A percentile compares a stretch with the other conserved stretches of the same genome.
Conservation (phyloP, 2,888 invertebrate genomes). For the Ophion obscuratus region DNA sequence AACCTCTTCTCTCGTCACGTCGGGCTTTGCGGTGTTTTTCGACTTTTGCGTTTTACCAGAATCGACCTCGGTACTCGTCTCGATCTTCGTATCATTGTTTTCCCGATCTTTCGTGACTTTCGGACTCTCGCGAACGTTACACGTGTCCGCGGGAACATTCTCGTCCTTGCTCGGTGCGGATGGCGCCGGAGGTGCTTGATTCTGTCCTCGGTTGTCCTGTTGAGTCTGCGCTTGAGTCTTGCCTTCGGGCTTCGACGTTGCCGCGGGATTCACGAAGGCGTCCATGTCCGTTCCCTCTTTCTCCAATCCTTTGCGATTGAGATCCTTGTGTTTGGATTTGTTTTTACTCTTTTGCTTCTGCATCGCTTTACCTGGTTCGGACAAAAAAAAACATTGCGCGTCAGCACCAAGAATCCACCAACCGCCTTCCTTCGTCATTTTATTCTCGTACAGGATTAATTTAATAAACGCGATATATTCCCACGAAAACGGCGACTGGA, state of each 20-base stretch:
- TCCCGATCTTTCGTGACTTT: slow-evolving; percentile 57
- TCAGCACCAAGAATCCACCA: background rate
- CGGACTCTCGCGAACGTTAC: slow-evolving; percentile 44
- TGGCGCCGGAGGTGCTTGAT: slow-evolving; percentile 25
- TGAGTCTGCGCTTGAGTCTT: slow-evolving; percentile 65
- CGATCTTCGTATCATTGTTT: slow-evolving; percentile 62
- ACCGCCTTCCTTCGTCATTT: background rate
- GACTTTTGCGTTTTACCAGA: slow-evolving; percentile 43
- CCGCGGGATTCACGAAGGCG: slow-evolving; percentile 84
- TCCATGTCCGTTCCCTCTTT: slow-evolving; percentile 88
- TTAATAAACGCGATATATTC: background rate
- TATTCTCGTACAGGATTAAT: background rate
- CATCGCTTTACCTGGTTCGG: slow-evolving; percentile 79
- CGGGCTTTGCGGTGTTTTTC: slow-evolving; percentile 56
- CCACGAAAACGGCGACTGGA: background rate
- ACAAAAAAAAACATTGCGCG: background rate
- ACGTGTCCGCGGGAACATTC: slow-evolving; percentile 39
- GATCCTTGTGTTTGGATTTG: slow-evolving; percentile 85
- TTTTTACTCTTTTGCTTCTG: slow-evolving; percentile 85
- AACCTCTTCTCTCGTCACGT: slow-evolving; percentile 68
- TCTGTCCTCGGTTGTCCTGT: slow-evolving; percentile 67
- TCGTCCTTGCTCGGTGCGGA: slow-evolving; percentile 64
- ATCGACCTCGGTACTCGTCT: slow-evolving; percentile 63
- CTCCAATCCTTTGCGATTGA: slow-evolving; percentile 86
- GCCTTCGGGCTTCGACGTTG: slow-evolving; percentile 69